Evolutionary conservation across 2,888 invertebrate genomes (phyloP).

Genomic region (Monochamus alternatus): DNA sequence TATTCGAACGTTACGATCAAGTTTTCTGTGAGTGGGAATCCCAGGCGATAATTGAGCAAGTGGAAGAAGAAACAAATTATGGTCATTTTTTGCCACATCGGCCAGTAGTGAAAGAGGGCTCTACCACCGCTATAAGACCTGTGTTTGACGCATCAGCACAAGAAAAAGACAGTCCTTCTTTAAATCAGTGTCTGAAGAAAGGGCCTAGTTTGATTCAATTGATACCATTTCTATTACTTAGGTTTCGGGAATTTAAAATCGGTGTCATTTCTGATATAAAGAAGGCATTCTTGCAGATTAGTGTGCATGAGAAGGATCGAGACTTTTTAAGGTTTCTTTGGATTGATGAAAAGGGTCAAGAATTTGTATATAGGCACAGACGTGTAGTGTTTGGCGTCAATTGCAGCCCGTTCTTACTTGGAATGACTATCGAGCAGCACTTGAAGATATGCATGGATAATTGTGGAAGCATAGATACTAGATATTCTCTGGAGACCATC

Average conservation of each 20-base stretch:
- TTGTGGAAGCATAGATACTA: neutral
- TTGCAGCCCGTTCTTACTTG: constrained; percentile 27
- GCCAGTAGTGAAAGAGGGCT: constrained; percentile 23
- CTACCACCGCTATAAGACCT: constrained; percentile 22
- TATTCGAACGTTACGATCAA: too few relatives aligned
- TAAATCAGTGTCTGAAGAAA: constrained; percentile 44
- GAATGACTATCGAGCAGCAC: constrained; percentile 29
- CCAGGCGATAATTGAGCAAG: constrained; percentile 21
- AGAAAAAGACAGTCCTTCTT: constrained; percentile 18
- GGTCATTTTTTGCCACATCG: constrained; percentile 28
- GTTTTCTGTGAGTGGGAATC: constrained; percentile 24
- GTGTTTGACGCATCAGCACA: constrained; percentile 29
- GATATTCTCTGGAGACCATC: constrained; percentile 22
- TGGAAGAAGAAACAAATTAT: neutral
- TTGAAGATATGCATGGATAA: constrained; percentile 13
- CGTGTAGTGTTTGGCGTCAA: constrained; percentile 35
- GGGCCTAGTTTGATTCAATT: constrained; percentile 34
- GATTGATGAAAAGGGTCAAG: constrained; percentile 24
- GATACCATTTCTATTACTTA: constrained; percentile 36
- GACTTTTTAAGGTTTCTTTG: constrained; percentile 33
- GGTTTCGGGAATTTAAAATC: constrained; percentile 44
- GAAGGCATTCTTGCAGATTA: constrained; percentile 60
- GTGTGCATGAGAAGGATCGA: constrained; percentile 33
- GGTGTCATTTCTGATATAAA: constrained; percentile 55
- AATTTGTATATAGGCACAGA: constrained; percentile 20